phyloP scores from a whole-genome alignment of 2,113 vertebrate species.

The Galbula dea region DNA sequence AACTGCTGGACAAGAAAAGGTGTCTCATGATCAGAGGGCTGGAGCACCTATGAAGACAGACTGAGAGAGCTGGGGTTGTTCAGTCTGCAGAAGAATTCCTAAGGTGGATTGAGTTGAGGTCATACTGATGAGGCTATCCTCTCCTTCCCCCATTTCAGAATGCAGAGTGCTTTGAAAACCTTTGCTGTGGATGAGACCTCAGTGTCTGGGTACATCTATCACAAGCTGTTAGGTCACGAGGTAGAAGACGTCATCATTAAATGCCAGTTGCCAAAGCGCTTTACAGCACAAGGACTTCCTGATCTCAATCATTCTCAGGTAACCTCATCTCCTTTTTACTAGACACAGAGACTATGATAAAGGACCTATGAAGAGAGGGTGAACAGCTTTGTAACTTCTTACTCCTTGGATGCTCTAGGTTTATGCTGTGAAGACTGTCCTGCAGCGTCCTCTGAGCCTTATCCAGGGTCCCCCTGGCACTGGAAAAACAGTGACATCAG shows the following conservation, averaged over 20 bases:
- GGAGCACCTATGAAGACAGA: too few species aligned
- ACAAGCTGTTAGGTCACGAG: slow-evolving; percentile 95
- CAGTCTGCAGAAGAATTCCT: too few species aligned
- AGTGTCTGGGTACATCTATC: slow-evolving; percentile 97
- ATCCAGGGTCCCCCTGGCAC: slow-evolving; percentile 98
- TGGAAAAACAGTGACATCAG: slow-evolving; percentile 96
- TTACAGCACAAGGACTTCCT: slow-evolving; percentile 94
- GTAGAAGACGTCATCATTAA: slow-evolving; percentile 99
- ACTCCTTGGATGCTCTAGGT: slow-evolving; percentile 71
- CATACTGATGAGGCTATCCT: neutral
- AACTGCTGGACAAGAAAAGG: neutral
- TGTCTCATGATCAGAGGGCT: too few species aligned
- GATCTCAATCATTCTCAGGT: slow-evolving; percentile 99
- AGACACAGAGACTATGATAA: neutral
- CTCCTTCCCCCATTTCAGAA: slow-evolving; percentile 66
- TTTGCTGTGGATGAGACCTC: slow-evolving; percentile 98
- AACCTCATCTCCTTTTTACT: neutral
- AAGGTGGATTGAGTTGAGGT: too few species aligned
- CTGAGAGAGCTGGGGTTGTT: too few species aligned
- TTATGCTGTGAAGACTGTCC: slow-evolving; percentile 96
- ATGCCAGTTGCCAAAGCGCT: slow-evolving; percentile 97
- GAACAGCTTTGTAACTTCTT: neutral
- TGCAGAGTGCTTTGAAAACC: slow-evolving; percentile 97
- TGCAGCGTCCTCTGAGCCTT: slow-evolving; percentile 95
- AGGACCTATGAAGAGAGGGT: neutral